Percentiles rank a stretch among this genome's conserved stretches.
Conservation (phyloP, 2,797 vertebrate genomes). For the Scomberomorus guttatus region DNA sequence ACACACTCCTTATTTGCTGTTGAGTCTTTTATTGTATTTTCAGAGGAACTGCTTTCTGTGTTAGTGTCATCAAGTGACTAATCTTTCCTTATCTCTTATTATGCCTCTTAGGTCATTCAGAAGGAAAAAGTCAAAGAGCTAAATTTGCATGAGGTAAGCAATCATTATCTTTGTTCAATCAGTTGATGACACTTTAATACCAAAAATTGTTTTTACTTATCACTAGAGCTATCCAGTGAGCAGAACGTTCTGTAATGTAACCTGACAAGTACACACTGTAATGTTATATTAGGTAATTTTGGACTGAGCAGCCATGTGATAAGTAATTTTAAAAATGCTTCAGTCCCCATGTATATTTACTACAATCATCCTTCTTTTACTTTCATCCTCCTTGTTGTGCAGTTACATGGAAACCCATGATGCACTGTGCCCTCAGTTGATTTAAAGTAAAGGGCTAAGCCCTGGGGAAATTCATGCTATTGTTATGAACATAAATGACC, state of each 20-base stretch:
- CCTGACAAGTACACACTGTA: constrained; percentile 12
- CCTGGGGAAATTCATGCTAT: not conserved
- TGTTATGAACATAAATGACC: not conserved
- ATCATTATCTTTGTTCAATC: constrained; percentile 18
- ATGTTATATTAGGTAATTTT: not conserved
- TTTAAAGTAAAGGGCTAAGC: constrained; percentile 15
- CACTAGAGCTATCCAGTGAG: not conserved
- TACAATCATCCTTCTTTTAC: not conserved
- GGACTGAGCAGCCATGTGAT: not conserved
- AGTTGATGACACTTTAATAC: constrained; percentile 2
- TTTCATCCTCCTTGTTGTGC: constrained; percentile 3
- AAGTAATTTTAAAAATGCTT: not conserved
- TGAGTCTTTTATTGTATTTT: not conserved
- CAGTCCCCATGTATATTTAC: not conserved
- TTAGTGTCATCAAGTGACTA: constrained; percentile 15
- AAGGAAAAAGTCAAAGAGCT: constrained; percentile 99
- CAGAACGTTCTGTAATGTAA: constrained; percentile 33
- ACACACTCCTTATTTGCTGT: not conserved
- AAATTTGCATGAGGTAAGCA: constrained; percentile 97
- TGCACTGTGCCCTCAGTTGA: not conserved
- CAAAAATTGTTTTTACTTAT: not conserved
- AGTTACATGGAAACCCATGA: not conserved
- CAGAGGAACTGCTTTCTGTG: not conserved
- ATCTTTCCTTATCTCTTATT: constrained; percentile 52
- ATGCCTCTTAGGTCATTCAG: constrained; percentile 93